Conservation (phyloP, 2,797 vertebrate species). For the Eulemur albifrons region DNA sequence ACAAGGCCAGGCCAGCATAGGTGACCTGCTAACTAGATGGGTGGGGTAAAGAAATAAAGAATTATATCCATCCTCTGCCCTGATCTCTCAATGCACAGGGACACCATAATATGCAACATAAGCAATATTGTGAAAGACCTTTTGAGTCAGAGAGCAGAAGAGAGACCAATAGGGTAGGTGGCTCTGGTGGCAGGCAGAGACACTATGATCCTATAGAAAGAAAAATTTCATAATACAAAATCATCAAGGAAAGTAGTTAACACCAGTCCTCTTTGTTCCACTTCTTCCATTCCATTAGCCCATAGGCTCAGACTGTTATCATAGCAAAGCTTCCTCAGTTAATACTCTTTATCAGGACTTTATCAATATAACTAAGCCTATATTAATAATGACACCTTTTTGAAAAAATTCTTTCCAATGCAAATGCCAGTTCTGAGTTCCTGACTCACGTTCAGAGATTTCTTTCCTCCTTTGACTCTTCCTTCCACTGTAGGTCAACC, state of each 20-base stretch:
- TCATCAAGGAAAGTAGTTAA: neutral
- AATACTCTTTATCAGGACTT: neutral
- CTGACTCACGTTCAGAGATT: neutral
- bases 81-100: neutral
- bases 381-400: neutral
- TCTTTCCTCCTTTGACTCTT: neutral
- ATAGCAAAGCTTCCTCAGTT: neutral
- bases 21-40: neutral
- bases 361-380: neutral
- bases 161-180: neutral
- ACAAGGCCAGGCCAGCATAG: neutral
- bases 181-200: neutral
- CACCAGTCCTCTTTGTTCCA: neutral
- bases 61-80: neutral
- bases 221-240: neutral
- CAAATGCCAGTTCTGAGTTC: neutral
- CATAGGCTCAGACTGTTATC: neutral
- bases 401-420: neutral
- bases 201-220: neutral
- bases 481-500: neutral
- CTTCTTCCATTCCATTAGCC: neutral
- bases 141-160: neutral
- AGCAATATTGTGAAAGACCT: neutral
- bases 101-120: neutral
- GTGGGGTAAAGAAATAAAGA: neutral